phyloP scores from a whole-genome alignment of 2,888 invertebrate genomes.

The Acanthosepion pharaonis region DNA sequence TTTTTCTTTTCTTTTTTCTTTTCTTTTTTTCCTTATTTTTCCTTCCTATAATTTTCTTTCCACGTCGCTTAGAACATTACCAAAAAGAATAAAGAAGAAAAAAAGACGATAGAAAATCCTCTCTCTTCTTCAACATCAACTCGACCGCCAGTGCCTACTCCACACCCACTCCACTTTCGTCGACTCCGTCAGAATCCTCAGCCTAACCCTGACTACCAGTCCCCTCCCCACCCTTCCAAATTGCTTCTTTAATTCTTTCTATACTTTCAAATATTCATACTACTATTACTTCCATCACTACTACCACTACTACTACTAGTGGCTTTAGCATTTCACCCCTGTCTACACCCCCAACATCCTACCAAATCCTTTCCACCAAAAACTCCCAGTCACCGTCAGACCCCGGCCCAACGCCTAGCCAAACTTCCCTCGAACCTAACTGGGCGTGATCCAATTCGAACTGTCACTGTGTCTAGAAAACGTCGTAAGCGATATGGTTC shows the following conservation, averaged over 20 bases:
- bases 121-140: neutral
- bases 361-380: neutral
- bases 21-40: neutral
- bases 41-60: neutral
- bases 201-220: neutral
- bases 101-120: neutral
- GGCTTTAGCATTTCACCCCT: neutral
- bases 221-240: neutral
- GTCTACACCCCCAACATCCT: neutral
- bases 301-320: neutral
- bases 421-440: neutral
- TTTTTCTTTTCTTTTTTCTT: neutral
- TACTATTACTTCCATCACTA: neutral
- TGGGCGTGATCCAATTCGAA: neutral
- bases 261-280: neutral
- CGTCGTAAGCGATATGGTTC: constrained; percentile 2
- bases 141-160: neutral
- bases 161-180: neutral
- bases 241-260: neutral
- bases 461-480: constrained; percentile 2
- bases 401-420: neutral
- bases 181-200: neutral
- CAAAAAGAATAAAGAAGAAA: neutral
- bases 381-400: neutral
- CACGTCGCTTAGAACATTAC: neutral